Evolutionary conservation across 2,113 vertebrate species (phyloP).

Genomic region (Platycercus adscitus): DNA sequence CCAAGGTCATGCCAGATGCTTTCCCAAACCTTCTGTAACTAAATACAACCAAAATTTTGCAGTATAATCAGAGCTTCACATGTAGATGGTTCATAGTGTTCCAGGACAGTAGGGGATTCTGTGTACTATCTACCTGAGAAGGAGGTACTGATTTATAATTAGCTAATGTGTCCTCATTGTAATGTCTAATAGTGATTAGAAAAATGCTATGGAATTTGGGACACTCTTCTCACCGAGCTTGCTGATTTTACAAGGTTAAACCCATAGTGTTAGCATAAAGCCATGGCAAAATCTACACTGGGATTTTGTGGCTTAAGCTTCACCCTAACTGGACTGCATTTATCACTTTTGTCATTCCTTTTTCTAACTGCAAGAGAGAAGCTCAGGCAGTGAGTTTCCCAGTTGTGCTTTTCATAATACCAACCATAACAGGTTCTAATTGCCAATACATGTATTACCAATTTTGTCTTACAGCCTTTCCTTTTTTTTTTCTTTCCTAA

Average conservation of each 20-base stretch:
- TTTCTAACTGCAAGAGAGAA: background rate
- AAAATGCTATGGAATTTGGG: slow-evolving; percentile 18
- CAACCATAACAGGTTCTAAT: background rate
- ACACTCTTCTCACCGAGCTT: background rate
- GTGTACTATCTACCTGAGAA: background rate
- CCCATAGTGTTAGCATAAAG: background rate
- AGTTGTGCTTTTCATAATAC: background rate
- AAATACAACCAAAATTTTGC: slow-evolving; percentile 10
- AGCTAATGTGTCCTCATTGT: slow-evolving; percentile 26
- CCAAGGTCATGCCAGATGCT: background rate
- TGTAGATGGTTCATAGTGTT: slow-evolving; percentile 17
- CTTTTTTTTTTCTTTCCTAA: background rate
- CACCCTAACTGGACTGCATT: background rate
- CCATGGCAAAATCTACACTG: background rate
- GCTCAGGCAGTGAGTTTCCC: background rate
- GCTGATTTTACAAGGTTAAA: background rate
- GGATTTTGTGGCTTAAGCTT: background rate
- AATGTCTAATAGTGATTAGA: slow-evolving; percentile 9
- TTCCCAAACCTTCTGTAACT: background rate
- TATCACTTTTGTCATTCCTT: background rate
- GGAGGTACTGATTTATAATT: slow-evolving; percentile 43
- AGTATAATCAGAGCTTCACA: background rate
- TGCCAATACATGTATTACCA: background rate
- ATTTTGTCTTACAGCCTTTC: background rate
- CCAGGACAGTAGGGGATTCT: background rate